Evolutionary conservation across 2,888 invertebrate species (phyloP).

Genomic region (Polyommatus icarus): DNA sequence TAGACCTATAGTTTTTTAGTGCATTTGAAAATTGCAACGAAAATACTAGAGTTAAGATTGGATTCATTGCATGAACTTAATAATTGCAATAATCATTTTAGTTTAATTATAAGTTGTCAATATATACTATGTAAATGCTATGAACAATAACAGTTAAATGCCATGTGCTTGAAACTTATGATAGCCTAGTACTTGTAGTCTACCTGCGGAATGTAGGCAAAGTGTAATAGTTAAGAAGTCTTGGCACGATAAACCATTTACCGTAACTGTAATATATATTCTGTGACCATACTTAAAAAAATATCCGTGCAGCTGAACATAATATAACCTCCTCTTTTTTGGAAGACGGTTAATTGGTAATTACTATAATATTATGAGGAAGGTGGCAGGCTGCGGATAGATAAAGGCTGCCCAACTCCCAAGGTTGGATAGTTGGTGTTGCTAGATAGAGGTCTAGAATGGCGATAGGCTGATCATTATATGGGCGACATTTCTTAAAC

Average conservation of each 20-base stretch:
- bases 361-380: too few species aligned
- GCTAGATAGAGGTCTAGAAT: neutral
- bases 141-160: neutral
- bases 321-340: too few species aligned
- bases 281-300: too few species aligned
- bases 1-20: neutral
- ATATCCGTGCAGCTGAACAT: too few species aligned
- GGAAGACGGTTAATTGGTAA: too few species aligned
- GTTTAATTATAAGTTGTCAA: neutral
- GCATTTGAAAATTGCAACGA: neutral
- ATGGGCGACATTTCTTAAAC: neutral
- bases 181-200: neutral
- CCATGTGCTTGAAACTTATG: neutral
- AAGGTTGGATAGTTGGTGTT: neutral
- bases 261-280: too few species aligned
- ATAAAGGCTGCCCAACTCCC: neutral
- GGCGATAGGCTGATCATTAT: neutral
- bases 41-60: neutral
- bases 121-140: neutral
- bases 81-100: neutral
- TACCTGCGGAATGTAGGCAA: neutral
- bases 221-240: neutral
- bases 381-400: too few species aligned
- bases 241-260: too few species aligned
- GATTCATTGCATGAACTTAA: neutral